Conservation (phyloP, 2,888 invertebrate genomes). For the Calliopum simillimum region DNA sequence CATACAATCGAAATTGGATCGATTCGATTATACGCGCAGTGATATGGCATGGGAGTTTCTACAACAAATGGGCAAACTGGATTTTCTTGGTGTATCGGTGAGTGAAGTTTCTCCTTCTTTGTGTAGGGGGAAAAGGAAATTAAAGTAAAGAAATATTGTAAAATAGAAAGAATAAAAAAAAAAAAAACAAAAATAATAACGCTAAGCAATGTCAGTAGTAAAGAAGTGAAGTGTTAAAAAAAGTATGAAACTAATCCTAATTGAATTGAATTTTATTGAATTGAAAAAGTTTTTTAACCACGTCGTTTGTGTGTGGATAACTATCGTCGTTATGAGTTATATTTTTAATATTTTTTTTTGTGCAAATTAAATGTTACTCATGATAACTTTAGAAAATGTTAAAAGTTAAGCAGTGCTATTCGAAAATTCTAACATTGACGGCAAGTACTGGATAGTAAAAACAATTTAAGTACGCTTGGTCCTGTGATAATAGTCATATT, state of each 20-base stretch:
- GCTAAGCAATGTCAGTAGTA: neutral
- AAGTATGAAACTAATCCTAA: neutral
- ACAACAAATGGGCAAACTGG: constrained; percentile 77
- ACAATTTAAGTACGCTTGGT: too few relatives aligned
- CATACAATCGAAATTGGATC: constrained; percentile 68
- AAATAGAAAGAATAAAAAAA: constrained; percentile 9
- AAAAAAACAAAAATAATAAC: neutral
- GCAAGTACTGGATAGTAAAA: too few relatives aligned
- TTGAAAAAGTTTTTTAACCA: too few relatives aligned
- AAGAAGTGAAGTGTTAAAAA: neutral
- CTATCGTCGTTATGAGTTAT: too few relatives aligned
- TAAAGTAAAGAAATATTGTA: neutral
- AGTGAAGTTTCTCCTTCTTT: constrained; percentile 64
- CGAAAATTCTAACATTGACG: too few relatives aligned
- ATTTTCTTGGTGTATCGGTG: constrained; percentile 89
- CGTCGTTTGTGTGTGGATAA: too few relatives aligned
- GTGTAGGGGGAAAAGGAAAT: neutral
- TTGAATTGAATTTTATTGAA: too few relatives aligned
- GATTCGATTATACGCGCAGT: constrained; percentile 80
- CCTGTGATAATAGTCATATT: too few relatives aligned
- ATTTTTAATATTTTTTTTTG: too few relatives aligned
- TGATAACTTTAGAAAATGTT: too few relatives aligned
- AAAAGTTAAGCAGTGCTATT: too few relatives aligned
- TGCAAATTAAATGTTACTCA: too few relatives aligned
- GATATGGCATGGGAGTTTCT: constrained; percentile 81